A percentile compares a stretch with the other conserved stretches of the same genome.
phyloP scores from a whole-genome alignment of 2,888 invertebrate genomes.

The Drosophila meridionalis region DNA sequence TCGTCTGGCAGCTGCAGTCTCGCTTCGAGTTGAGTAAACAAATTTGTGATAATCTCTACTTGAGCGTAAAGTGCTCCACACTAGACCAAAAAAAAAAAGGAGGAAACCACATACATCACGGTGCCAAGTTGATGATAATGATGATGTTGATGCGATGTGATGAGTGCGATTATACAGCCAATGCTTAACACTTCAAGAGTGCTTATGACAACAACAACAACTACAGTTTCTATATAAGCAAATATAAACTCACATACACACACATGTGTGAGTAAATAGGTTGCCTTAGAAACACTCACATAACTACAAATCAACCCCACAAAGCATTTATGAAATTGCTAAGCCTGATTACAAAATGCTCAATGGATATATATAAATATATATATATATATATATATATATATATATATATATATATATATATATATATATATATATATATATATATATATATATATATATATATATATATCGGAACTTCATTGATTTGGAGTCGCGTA shows the following conservation, averaged over 20 bases:
- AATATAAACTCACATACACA: slow-evolving; percentile 11
- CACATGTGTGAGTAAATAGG: slow-evolving; percentile 19
- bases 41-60: slow-evolving; percentile 75
- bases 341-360: background rate
- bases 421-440: no score
- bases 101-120: slow-evolving; percentile 44
- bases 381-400: no score
- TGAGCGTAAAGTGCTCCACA: slow-evolving; percentile 53
- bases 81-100: slow-evolving; percentile 24
- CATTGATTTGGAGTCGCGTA: no score
- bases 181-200: slow-evolving; percentile 60
- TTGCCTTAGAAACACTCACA: slow-evolving; percentile 10
- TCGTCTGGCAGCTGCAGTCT: slow-evolving; percentile 32
- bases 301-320: slow-evolving; percentile 25
- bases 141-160: slow-evolving; percentile 60
- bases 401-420: no score
- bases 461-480: no score
- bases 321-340: slow-evolving; percentile 8
- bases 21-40: slow-evolving; percentile 65
- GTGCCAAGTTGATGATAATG: slow-evolving; percentile 57
- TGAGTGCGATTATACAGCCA: slow-evolving; percentile 63
- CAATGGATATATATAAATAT: no score
- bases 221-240: slow-evolving; percentile 14
- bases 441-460: no score
- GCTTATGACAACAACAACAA: slow-evolving; percentile 45